Evolutionary conservation across 2,113 vertebrate species (phyloP), one percentile per base, ranked within the genome.

Genomic region (Mugil cephalus): DNA sequence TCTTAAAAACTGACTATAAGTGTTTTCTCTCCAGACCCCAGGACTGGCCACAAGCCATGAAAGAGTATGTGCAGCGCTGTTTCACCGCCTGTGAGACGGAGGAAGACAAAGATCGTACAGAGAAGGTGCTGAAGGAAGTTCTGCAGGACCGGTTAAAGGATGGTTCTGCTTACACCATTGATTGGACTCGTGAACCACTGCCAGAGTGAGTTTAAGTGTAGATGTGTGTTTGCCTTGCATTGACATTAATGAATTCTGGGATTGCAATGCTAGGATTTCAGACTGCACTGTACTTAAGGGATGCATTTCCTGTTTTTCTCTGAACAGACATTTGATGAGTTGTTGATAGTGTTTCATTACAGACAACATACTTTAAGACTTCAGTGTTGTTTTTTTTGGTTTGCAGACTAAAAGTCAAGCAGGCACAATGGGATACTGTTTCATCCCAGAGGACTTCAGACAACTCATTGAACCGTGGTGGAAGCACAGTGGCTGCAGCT

Each of bases 21-120:
- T 79, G 9, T 1, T 59, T 43, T 70, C 7, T 47, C 1, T 80
- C 6, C 77, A 97, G 96, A 78, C 96, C 96, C 0, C 96, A 97
- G 11, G 96, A 97, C 55, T 98, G 96, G 96, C 96, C 96, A 0
- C 95, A 95, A 83, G 94, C 96, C 14, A 98, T 98, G 96, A 98
- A 98, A 80, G 96, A 97, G 59, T 98, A 97, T 0, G 96, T 98
- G 36, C 96, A 98, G 74, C 95, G 96, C 18, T 98, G 96, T 86
- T 98, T 98, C 75, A 96, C 96, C 0, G 96, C 96, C 36, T 98
- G 96, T 6, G 96, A 97, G 83, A 95, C 95, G 0, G 96, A 98
- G 66, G 95, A 96, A 58, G 96, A 97, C 88, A 98, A 98, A 73
- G 96, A 98, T 83, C 92, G 95, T 4, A 98, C 96, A 0, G 96